These are phyloP conservation scores for Penelope pileata DNA, from an alignment of 2,113 vertebrate species.

Conservation along the genomic window DNA sequence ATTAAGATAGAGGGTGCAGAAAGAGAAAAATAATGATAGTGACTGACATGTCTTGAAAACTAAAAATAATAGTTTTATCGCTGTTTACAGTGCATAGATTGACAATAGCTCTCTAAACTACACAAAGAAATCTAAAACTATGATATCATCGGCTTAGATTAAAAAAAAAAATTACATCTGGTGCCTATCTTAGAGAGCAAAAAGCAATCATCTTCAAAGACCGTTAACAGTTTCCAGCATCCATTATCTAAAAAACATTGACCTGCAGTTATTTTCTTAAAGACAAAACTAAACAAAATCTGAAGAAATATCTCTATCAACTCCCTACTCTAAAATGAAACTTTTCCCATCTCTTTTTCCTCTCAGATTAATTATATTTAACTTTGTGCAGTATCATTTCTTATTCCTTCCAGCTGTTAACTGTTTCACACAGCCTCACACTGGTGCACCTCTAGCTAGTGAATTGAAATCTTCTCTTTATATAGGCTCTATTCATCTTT, in stretches of 20 bases:
- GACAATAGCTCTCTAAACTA: neutral
- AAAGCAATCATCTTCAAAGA: neutral
- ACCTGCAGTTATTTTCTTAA: neutral
- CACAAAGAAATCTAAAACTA: neutral
- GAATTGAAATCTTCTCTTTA: neutral
- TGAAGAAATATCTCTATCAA: neutral
- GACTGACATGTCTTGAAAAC: neutral
- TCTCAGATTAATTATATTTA: neutral
- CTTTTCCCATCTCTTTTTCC: neutral
- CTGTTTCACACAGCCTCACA: neutral
- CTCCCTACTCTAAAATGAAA: neutral
- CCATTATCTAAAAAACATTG: neutral
- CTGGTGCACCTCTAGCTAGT: neutral
- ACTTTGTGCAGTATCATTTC: neutral
- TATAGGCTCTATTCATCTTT: neutral
- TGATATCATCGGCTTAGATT: neutral
- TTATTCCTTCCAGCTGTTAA: neutral
- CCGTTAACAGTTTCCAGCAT: neutral
- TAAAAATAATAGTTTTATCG: neutral
- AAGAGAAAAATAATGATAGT: neutral
- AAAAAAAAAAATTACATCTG: accelerated
- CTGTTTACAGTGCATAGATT: neutral
- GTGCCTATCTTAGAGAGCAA: neutral
- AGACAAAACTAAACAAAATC: neutral
- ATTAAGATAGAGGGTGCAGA: neutral